A percentile compares a stretch with the other conserved stretches of the same genome.
These are phyloP conservation scores for Paratrypauchen microcephalus DNA, from an alignment of 2,797 vertebrate genomes.

Conservation along the genomic window DNA sequence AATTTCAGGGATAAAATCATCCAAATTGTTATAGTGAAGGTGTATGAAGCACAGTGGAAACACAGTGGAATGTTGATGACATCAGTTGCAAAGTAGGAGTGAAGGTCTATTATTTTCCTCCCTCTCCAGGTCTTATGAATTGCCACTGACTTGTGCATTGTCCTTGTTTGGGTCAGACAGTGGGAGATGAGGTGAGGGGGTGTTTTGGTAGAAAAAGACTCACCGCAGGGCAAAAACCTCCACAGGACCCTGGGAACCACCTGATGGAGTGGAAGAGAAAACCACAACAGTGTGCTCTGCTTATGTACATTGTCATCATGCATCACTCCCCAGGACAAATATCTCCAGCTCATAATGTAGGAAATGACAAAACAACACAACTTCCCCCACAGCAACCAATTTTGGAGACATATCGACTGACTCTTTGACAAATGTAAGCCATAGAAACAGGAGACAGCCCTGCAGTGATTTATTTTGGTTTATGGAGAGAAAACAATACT, in stretches of 20 bases:
- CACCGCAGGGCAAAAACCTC: slow-evolving; percentile 48
- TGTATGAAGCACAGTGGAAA: too few relatives aligned
- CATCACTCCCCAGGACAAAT: slow-evolving; percentile 59
- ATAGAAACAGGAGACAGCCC: slow-evolving; percentile 26
- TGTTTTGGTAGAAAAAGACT: slow-evolving; percentile 56
- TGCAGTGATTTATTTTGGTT: slow-evolving; percentile 47
- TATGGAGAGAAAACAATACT: slow-evolving; percentile 26
- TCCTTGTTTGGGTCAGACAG: slow-evolving; percentile 71
- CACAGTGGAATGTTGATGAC: too few relatives aligned
- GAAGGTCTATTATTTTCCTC: too few relatives aligned
- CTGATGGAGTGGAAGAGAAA: slow-evolving; percentile 37
- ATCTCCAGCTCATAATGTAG: slow-evolving; percentile 21
- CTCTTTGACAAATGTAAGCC: slow-evolving; percentile 31
- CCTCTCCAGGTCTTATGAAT: slow-evolving; percentile 4
- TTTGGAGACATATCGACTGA: slow-evolving; percentile 39
- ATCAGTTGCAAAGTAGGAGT: too few relatives aligned
- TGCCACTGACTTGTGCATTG: slow-evolving; percentile 35
- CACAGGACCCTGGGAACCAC: slow-evolving; percentile 45
- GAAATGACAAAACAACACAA: slow-evolving; percentile 26
- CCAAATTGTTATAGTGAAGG: too few relatives aligned
- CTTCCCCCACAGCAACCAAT: slow-evolving; percentile 30
- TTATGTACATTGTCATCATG: slow-evolving; percentile 40
- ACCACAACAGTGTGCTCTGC: slow-evolving; percentile 18
- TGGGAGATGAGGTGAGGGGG: slow-evolving; percentile 47
- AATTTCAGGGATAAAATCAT: too few relatives aligned